A percentile compares a stretch with the other conserved stretches of the same genome.
These are phyloP conservation scores for Acrobasis repandana DNA, from an alignment of 2,888 invertebrate genomes.

Conservation along the genomic window DNA sequence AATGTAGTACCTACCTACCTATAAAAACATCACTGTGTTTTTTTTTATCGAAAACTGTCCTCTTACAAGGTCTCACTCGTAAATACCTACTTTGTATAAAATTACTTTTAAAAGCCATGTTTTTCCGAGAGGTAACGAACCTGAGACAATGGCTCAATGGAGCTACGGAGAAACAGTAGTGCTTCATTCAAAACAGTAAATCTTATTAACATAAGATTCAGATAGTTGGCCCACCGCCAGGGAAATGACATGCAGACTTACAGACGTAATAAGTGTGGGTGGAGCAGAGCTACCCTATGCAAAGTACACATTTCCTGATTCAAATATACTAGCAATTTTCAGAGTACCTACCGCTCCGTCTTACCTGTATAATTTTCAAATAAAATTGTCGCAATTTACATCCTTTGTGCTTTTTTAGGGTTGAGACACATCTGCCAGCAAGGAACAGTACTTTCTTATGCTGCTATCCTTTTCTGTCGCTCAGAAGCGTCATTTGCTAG, in stretches of 20 bases:
- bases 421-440: no score
- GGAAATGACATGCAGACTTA: slow-evolving; percentile 29
- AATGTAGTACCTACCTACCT: no score
- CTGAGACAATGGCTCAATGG: neutral
- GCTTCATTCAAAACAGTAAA: slow-evolving; percentile 15
- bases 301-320: slow-evolving; percentile 1
- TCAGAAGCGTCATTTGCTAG: no score
- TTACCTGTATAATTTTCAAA: slow-evolving; percentile 1
- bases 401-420: neutral
- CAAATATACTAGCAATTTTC: slow-evolving; percentile 2
- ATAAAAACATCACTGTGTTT: no score
- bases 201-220: slow-evolving; percentile 11
- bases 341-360: neutral
- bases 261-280: slow-evolving; percentile 22
- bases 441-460: no score
- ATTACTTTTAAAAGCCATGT: no score
- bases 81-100: no score
- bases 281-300: slow-evolving; percentile 5
- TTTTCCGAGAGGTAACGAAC: no score
- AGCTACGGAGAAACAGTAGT: neutral
- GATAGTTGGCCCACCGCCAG: slow-evolving; percentile 30
- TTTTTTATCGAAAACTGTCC: no score
- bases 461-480: no score
- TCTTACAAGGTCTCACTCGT: no score
- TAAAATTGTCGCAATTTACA: neutral